These are phyloP conservation scores for Carabus problematicus DNA, from an alignment of 2,888 invertebrate species.

Conservation along the genomic window DNA sequence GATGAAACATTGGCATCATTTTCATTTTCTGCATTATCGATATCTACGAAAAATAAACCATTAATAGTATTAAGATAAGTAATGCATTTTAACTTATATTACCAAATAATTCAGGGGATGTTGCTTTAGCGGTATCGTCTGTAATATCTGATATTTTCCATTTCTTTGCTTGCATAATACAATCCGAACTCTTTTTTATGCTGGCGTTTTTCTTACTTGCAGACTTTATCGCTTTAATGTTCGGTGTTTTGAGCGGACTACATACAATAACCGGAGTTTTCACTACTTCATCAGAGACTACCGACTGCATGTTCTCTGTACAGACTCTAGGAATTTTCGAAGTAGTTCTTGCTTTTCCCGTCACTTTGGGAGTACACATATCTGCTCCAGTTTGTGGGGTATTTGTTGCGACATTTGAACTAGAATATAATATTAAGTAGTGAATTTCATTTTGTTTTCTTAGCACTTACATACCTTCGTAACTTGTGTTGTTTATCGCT, in stretches of 20 bases:
- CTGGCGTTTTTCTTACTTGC: slow-evolving; percentile 25
- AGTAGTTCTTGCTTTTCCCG: background rate
- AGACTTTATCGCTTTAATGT: slow-evolving; percentile 25
- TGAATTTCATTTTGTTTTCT: background rate
- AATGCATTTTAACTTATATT: background rate
- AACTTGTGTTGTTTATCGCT: background rate
- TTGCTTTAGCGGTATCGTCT: slow-evolving; percentile 1
- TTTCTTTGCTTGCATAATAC: slow-evolving; percentile 21
- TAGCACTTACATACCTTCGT: background rate
- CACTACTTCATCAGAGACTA: background rate
- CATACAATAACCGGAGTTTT: slow-evolving; percentile 26
- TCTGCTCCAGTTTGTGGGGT: slow-evolving; percentile 11
- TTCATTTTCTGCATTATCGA: no score
- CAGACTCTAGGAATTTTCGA: background rate
- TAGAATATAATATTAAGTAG: background rate
- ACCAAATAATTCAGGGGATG: background rate
- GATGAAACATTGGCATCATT: no score
- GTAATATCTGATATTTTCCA: slow-evolving; percentile 22
- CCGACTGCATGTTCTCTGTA: background rate
- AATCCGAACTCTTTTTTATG: slow-evolving; percentile 21
- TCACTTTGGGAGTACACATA: no score
- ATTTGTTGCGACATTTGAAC: background rate
- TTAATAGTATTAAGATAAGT: no score
- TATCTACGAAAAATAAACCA: no score
- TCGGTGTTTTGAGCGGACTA: slow-evolving; percentile 10